Percentiles rank a stretch among this genome's conserved stretches.
Evolutionary conservation across 2,113 vertebrate species (phyloP).

Genomic region (Gymnorhina tibicen): DNA sequence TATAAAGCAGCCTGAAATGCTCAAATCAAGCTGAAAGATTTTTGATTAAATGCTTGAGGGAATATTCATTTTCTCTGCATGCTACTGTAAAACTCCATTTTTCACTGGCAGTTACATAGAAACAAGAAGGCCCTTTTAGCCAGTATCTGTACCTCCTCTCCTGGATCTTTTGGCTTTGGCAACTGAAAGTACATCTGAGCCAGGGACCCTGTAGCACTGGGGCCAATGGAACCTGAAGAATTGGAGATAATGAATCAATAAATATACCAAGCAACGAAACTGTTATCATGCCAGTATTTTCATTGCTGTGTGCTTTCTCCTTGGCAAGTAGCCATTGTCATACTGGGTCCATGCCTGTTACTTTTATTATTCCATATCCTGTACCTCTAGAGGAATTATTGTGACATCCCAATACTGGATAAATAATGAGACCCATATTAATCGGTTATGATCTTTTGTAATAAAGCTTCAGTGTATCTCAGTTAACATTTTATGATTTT

Average conservation of each 20-base stretch:
- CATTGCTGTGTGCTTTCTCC: background rate
- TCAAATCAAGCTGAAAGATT: background rate
- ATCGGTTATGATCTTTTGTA: background rate
- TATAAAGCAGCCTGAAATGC: background rate
- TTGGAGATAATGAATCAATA: background rate
- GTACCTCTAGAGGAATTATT: background rate
- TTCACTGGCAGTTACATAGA: background rate
- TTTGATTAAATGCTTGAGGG: conserved; percentile 2
- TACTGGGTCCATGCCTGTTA: background rate
- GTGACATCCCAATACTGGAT: background rate
- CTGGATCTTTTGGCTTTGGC: background rate
- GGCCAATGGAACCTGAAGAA: background rate
- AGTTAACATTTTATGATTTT: background rate
- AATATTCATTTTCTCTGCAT: conserved; percentile 8
- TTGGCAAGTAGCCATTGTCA: background rate
- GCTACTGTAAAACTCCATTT: background rate
- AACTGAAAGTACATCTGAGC: background rate
- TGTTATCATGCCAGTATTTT: background rate
- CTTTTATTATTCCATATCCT: background rate
- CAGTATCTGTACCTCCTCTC: background rate
- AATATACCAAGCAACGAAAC: background rate
- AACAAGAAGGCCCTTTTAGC: background rate
- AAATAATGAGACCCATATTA: background rate
- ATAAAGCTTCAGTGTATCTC: background rate
- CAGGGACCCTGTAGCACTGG: background rate